phyloP scores from a whole-genome alignment of 2,888 invertebrate genomes.

The Callosobruchus maculatus region DNA sequence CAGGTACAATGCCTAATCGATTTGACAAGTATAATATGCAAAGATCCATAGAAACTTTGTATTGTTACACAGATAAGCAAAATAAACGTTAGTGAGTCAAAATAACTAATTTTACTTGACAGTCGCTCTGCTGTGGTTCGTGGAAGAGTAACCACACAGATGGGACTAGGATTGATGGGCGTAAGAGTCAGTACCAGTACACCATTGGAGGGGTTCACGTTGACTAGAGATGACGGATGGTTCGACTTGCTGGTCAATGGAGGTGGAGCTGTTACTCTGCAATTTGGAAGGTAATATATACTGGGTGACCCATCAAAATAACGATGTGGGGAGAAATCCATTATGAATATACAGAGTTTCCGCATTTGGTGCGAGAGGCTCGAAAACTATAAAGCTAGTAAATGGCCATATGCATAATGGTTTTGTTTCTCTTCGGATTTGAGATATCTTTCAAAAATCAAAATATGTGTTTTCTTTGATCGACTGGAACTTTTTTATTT shows the following conservation, averaged over 20 bases:
- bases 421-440: too few relatives aligned
- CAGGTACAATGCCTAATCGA: too few relatives aligned
- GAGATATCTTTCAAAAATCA: too few relatives aligned
- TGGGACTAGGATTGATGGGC: slow-evolving; percentile 91
- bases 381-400: too few relatives aligned
- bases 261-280: slow-evolving; percentile 93
- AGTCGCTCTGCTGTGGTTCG: slow-evolving; percentile 97
- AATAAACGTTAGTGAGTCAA: neutral
- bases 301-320: too few relatives aligned
- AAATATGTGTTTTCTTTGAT: too few relatives aligned
- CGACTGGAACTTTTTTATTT: too few relatives aligned
- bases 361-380: too few relatives aligned
- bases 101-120: slow-evolving; percentile 3
- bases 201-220: slow-evolving; percentile 92
- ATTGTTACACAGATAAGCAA: neutral
- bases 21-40: too few relatives aligned
- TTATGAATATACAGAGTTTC: too few relatives aligned
- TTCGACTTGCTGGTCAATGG: slow-evolving; percentile 99
- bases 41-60: neutral
- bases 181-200: slow-evolving; percentile 92
- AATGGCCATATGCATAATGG: too few relatives aligned
- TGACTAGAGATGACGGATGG: slow-evolving; percentile 90
- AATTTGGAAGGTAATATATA: slow-evolving; percentile 71
- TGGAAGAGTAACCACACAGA: slow-evolving; percentile 86
- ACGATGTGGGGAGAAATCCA: too few relatives aligned